Evolutionary conservation across 2,888 invertebrate genomes (phyloP).

Genomic region (Synergus laeviventris): DNA sequence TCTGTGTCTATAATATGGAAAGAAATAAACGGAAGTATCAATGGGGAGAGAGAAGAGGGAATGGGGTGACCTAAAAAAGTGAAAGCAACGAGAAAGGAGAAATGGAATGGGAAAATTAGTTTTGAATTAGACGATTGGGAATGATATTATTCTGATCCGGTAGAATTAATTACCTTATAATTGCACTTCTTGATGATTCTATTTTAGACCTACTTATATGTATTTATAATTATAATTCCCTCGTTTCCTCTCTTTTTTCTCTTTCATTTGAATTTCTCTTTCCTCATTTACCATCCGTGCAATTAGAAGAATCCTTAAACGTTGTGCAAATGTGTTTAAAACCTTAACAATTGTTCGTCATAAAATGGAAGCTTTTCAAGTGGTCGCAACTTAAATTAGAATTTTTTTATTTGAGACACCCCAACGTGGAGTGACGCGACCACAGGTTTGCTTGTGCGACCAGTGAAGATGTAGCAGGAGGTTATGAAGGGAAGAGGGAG

Average conservation of each 20-base stretch:
- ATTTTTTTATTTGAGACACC: conserved; percentile 48
- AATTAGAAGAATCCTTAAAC: no score
- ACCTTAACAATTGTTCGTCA: no score
- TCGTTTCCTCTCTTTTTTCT: neutral
- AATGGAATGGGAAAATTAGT: neutral
- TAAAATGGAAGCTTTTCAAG: neutral
- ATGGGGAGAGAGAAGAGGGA: neutral
- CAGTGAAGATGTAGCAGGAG: conserved; percentile 45
- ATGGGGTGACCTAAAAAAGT: neutral
- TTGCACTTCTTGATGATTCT: neutral
- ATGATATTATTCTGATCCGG: neutral
- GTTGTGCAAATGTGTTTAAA: no score
- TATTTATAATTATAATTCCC: no score
- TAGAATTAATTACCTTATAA: neutral
- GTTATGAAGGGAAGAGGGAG: conserved; percentile 48
- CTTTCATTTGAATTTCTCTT: neutral
- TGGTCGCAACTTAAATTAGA: conserved; percentile 65
- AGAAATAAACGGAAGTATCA: neutral
- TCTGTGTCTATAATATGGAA: neutral
- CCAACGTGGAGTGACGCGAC: conserved; percentile 44
- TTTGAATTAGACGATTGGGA: neutral
- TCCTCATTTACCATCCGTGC: neutral
- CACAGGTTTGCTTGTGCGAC: conserved; percentile 43
- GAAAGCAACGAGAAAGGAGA: neutral
- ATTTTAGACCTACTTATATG: neutral